Evolutionary conservation across 1,140 invertebrate genomes (phyloP), one percentile per base, ranked within the genome.

Genomic region (Apis cerana): DNA sequence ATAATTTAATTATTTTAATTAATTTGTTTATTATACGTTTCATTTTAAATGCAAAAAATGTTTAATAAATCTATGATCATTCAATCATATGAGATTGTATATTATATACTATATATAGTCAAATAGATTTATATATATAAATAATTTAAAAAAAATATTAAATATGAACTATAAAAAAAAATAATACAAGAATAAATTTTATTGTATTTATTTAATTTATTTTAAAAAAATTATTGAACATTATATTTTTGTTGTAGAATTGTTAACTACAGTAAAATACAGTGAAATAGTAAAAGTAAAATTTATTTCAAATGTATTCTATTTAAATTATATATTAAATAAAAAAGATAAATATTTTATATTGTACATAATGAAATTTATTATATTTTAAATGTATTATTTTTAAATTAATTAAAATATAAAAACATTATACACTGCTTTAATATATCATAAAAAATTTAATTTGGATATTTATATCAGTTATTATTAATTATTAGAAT

Each of bases 401-500:
- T 56, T 27, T 62, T 23, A 59, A 61, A 23, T 23, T 19, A 58
- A 27, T 17, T 19, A 50, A 11, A 15, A 19, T 62, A 7, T 21
- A 61, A 19, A 43, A 43, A 43, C 5, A 59, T 59, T 33, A 43
- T 5, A 21, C 1, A 4, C n/a, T 48, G 15, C 2, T 62, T 33
- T 71, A 19, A 48, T 17, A 23, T 54, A 33, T 23, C 1, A n/a
- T 21, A 13, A 54, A 54, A 58, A 33, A 62, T 23, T 72, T 33
- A 13, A 1, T 19, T 75, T 43, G 13, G 0, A 56, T 21, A 48
- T 59, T 64, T 10, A 33, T 64, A 64, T 82, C 80, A 43, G 74
- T 76, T 76, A 19, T 76, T 68, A 50, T 17, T 68, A 76, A 75
- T 58, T 82, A 43, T 52, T 67, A 80, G 61, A n/a, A 75, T 50